These are phyloP conservation scores for Entomobrya proxima DNA, from an alignment of 2,888 invertebrate genomes.

Conservation along the genomic window DNA sequence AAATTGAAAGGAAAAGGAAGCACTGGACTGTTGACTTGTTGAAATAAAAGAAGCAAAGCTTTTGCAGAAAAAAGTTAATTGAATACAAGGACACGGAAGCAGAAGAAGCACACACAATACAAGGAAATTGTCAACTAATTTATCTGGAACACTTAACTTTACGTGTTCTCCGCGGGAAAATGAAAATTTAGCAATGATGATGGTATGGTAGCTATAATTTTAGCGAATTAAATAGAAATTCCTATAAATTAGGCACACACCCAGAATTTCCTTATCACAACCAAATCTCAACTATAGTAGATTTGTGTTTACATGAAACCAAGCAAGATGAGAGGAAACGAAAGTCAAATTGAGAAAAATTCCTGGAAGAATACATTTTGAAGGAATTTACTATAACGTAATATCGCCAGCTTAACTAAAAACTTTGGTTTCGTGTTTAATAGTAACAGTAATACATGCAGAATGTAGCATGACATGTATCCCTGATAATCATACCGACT, in stretches of 20 bases:
- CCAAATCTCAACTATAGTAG: neutral
- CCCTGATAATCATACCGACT: too few relatives aligned
- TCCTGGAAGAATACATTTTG: conserved; percentile 1
- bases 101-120: neutral
- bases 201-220: neutral
- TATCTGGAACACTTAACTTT: neutral
- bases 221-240: neutral
- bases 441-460: too few relatives aligned
- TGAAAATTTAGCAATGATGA: neutral
- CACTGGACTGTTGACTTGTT: neutral
- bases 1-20: neutral
- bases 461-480: too few relatives aligned
- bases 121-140: neutral
- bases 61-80: neutral
- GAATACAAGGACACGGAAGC: conserved; percentile 26
- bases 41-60: neutral
- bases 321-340: neutral
- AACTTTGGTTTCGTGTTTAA: too few relatives aligned
- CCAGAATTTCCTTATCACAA: neutral
- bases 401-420: neutral
- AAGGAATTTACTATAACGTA: neutral
- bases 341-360: neutral
- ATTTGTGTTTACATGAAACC: neutral
- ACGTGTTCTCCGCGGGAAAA: too few relatives aligned
- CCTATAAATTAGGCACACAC: conserved; percentile 14